Conservation (phyloP, 2,797 vertebrate genomes). For the Gymnoscopelus microlampas region DNA sequence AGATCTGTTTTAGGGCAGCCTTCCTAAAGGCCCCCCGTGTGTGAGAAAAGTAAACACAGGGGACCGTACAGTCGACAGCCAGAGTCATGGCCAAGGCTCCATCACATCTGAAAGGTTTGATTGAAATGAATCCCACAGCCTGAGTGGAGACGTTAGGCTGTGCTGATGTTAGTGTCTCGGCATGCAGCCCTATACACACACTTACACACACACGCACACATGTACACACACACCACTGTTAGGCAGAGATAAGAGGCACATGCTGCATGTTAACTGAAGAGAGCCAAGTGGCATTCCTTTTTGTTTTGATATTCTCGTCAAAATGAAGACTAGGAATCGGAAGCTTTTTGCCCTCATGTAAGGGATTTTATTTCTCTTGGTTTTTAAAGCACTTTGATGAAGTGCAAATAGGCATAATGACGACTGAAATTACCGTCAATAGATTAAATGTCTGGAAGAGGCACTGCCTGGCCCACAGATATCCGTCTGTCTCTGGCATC, state of each 20-base stretch:
- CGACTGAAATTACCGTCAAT: slow-evolving; percentile 25
- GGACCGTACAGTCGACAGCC: slow-evolving; percentile 8
- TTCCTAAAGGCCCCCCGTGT: not conserved
- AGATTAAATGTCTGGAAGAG: slow-evolving; percentile 22
- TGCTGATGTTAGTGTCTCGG: slow-evolving; percentile 28
- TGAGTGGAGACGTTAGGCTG: slow-evolving; percentile 20
- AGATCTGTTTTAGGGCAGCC: slow-evolving; percentile 18
- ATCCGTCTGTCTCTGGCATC: slow-evolving; percentile 32
- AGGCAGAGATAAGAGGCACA: slow-evolving; percentile 29
- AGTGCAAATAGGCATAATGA: slow-evolving; percentile 34
- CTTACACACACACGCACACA: slow-evolving; percentile 2
- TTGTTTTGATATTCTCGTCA: slow-evolving; percentile 13
- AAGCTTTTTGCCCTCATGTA: slow-evolving; percentile 10
- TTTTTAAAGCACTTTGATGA: slow-evolving; percentile 42
- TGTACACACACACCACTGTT: slow-evolving; percentile 13
- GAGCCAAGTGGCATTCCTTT: slow-evolving; percentile 8
- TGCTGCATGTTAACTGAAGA: slow-evolving; percentile 32
- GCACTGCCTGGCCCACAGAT: slow-evolving; percentile 27
- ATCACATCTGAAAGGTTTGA: slow-evolving; percentile 31
- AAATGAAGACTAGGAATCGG: slow-evolving; percentile 26
- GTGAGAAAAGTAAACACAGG: slow-evolving; percentile 42
- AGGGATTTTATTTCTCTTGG: slow-evolving; percentile 3
- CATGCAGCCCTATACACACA: slow-evolving; percentile 23
- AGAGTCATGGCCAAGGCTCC: slow-evolving; percentile 10
- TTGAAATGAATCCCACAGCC: slow-evolving; percentile 39